Evolutionary conservation across 1,140 invertebrate species (phyloP), one percentile per base, ranked within the genome.

Genomic region (Mylabris phalerata): DNA sequence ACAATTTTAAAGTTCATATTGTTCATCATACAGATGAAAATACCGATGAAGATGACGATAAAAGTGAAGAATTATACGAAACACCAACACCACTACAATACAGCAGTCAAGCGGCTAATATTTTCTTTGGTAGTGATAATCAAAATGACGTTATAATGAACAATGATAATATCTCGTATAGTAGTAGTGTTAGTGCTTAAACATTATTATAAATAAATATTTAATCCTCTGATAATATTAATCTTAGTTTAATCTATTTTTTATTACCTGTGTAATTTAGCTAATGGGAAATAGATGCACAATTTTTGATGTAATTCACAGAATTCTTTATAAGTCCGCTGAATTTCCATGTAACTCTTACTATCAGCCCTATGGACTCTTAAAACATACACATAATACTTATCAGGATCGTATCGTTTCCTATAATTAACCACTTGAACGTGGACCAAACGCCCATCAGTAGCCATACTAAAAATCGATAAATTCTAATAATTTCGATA

Each of bases 381-480:
- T 44, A 98, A 75, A 65, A 95, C 89, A 74, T 96, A 99, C 69
- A 98, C 93, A 75, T 99, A 99, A 78, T 96, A 94, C 78, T 98
- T 98, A 71, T 98, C 95, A 24, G 95, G 95, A 74, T 93, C 92
- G 73, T 96, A 97, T 62, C 93, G 84, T 74, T 99, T 99, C 77
- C 96, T 90, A 74, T 86, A 96, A 48, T 88, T 87, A 47, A 90
- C 82, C 7, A 98, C 90, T 73, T 88, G 85, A 2, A 97, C 89
- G 54, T 81, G 83, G n/a, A 82, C 84, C 48, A 99, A 83, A 26
- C 88, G 83, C 9, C 95, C 96, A 78, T 98, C 96, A 74, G 88
- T 87, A 48, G 88, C 80, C 82, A 92, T 87, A 57, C 91, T 94
- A 68, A 38, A 47, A 57, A 47, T 11, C 10, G 11, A n/a, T 9